Conservation (phyloP, 2,888 invertebrate genomes). For the Stenchaetothrips biformis region DNA sequence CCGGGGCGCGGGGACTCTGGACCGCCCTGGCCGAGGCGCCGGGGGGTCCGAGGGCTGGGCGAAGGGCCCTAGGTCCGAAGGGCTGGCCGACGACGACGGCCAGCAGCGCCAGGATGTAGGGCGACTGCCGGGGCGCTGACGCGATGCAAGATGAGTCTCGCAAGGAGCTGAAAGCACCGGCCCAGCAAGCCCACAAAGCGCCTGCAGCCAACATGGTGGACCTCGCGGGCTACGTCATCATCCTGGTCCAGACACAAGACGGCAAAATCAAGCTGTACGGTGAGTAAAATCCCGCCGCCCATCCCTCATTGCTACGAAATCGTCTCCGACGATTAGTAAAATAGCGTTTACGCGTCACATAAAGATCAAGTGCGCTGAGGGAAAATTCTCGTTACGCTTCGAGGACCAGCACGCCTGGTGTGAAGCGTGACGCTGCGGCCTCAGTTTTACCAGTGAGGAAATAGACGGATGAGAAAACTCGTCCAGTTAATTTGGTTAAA, state of each 20-base stretch:
- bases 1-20: not conserved
- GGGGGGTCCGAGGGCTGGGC: not conserved
- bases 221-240: slow-evolving; percentile 91
- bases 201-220: slow-evolving; percentile 60
- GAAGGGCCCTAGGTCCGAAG: no score
- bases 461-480: no score
- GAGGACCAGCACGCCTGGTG: no score
- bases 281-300: slow-evolving; percentile 50
- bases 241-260: slow-evolving; percentile 88
- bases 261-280: slow-evolving; percentile 91
- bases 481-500: no score
- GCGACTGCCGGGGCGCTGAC: not conserved
- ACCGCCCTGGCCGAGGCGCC: not conserved
- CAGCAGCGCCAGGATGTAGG: not conserved
- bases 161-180: not conserved
- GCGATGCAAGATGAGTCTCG: slow-evolving; percentile 13
- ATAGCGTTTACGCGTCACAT: no score
- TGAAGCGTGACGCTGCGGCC: no score
- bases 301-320: slow-evolving; percentile 34
- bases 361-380: no score
- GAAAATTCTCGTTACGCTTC: no score
- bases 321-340: no score
- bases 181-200: no score
- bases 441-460: no score
- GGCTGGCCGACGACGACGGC: not conserved